Evolutionary conservation across 2,797 vertebrate species (phyloP).

Genomic region (Myiotriccus ornatus): DNA sequence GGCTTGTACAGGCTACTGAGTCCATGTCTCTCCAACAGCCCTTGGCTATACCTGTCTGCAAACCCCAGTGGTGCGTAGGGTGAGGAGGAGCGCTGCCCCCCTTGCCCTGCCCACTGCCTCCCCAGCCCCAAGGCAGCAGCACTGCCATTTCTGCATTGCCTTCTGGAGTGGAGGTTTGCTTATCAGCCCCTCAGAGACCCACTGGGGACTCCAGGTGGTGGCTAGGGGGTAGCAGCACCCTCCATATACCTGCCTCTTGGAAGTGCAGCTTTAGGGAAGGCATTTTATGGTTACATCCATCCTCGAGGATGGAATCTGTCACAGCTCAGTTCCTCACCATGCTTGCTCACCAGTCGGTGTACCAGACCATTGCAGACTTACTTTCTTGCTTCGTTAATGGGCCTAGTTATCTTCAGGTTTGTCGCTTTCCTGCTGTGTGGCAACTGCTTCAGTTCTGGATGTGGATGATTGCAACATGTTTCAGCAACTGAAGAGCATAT

Average conservation of each 20-base stretch:
- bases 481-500: neutral
- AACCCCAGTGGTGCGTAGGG: neutral
- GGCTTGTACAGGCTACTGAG: neutral
- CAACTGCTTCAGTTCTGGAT: neutral
- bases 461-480: neutral
- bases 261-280: neutral
- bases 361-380: neutral
- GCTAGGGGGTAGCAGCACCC: neutral
- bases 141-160: neutral
- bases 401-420: neutral
- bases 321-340: accelerated
- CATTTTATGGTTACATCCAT: neutral
- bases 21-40: accelerated
- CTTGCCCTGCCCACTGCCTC: neutral
- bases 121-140: neutral
- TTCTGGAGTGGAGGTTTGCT: neutral
- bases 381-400: neutral
- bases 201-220: neutral
- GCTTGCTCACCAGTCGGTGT: neutral
- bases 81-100: neutral
- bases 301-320: neutral
- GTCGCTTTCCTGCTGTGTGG: neutral
- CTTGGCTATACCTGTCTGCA: neutral
- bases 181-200: neutral
- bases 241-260: neutral